These are phyloP conservation scores for Phenganax marumi DNA, from an alignment of 92 coral and sea anemone species.

Conservation along the genomic window DNA sequence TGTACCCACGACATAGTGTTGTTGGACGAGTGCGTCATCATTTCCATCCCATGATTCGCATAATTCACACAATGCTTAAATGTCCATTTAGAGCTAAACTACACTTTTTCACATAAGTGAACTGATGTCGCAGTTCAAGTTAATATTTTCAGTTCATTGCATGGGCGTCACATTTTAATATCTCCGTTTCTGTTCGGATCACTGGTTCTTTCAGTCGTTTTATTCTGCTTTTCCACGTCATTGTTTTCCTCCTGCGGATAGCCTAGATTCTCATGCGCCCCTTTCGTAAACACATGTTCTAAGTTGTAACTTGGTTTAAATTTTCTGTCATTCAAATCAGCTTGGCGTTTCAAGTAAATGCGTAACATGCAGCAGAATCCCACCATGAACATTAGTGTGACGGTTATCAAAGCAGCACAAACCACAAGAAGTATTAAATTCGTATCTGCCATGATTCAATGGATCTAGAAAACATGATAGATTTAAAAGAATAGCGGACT, in stretches of 20 bases:
- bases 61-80: no score
- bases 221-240: background rate
- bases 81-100: no score
- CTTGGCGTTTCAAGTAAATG: background rate
- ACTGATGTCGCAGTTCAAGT: no score
- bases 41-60: no score
- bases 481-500: background rate
- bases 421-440: background rate
- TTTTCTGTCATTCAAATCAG: background rate
- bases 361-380: conserved; percentile 18
- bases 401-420: background rate
- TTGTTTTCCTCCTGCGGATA: background rate
- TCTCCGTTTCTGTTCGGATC: conserved; percentile 2
- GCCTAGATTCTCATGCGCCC: background rate
- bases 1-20: no score
- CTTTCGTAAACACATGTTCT: background rate
- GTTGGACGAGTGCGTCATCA: no score
- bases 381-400: conserved; percentile 4
- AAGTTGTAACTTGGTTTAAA: conserved; percentile 6
- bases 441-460: conserved; percentile 1
- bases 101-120: no score
- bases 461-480: background rate
- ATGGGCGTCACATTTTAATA: background rate
- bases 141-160: no score
- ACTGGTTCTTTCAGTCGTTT: background rate